Percentiles rank a stretch among this genome's conserved stretches.
Conservation (phyloP, 2,113 vertebrate species). For the Pica pica region DNA sequence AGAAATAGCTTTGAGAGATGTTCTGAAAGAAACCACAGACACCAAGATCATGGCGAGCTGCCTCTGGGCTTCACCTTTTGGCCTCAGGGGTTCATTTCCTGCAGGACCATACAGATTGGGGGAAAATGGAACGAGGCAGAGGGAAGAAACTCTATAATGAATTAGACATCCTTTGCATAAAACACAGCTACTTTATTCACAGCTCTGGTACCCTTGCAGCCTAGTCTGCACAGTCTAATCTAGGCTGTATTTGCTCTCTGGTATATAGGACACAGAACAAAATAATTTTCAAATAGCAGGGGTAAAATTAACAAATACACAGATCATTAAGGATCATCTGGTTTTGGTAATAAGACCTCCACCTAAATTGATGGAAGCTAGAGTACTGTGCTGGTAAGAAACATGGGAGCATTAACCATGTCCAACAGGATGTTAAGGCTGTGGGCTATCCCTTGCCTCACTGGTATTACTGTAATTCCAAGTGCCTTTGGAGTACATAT, state of each 20-base stretch:
- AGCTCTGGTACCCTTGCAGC: not conserved
- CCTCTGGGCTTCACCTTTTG: not conserved
- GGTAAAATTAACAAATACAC: not conserved
- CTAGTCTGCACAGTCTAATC: not conserved
- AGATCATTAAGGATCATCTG: not conserved
- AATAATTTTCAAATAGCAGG: not conserved
- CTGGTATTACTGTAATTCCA: not conserved
- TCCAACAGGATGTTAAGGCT: not conserved
- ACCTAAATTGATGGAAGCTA: not conserved
- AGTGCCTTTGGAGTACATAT: accelerated
- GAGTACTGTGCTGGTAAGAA: not conserved
- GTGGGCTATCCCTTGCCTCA: not conserved
- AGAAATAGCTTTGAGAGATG: not conserved
- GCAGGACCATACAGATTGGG: not conserved
- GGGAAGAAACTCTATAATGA: not conserved
- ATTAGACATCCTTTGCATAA: not conserved
- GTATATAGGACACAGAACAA: not conserved
- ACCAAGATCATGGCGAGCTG: not conserved
- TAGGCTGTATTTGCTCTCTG: not conserved
- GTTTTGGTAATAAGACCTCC: not conserved
- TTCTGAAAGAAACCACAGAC: not conserved
- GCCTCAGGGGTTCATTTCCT: not conserved
- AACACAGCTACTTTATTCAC: not conserved
- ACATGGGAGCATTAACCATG: accelerated
- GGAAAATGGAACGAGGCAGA: not conserved